A percentile compares a stretch with the other conserved stretches of the same genome.
These are phyloP conservation scores for Conger conger DNA, from an alignment of 2,113 vertebrate genomes.

Conservation along the genomic window DNA sequence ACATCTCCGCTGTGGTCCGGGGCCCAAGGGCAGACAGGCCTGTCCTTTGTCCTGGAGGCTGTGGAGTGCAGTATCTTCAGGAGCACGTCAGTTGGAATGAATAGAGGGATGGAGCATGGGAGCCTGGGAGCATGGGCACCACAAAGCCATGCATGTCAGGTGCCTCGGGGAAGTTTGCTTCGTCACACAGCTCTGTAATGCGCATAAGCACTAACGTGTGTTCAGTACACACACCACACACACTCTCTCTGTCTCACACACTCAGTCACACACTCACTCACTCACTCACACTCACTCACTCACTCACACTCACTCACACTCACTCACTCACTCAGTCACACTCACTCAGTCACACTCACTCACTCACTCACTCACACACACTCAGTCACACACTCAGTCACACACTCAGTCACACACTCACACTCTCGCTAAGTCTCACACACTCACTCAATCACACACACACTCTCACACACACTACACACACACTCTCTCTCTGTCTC, in stretches of 20 bases:
- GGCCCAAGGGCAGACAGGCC: neutral
- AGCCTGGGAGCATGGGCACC: neutral
- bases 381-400: too few species aligned
- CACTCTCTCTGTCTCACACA: neutral
- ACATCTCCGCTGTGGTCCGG: neutral
- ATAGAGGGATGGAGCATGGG: neutral
- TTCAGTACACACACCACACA: neutral
- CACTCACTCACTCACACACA: too few species aligned
- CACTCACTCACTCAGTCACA: too few species aligned
- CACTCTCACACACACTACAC: too few species aligned
- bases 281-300: neutral
- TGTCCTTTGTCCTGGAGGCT: neutral
- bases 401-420: too few species aligned
- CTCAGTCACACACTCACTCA: too few species aligned
- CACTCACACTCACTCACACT: neutral
- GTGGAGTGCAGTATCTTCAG: neutral
- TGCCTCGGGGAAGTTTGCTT: neutral
- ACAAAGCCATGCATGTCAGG: neutral
- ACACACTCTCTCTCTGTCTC: too few species aligned
- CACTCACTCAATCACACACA: too few species aligned
- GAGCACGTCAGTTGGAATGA: neutral
- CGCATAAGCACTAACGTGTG: too few species aligned
- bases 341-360: too few species aligned
- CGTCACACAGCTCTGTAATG: neutral
- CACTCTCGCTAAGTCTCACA: too few species aligned